Conservation (phyloP, 2,113 vertebrate species). For the Pangasianodon gigas region DNA sequence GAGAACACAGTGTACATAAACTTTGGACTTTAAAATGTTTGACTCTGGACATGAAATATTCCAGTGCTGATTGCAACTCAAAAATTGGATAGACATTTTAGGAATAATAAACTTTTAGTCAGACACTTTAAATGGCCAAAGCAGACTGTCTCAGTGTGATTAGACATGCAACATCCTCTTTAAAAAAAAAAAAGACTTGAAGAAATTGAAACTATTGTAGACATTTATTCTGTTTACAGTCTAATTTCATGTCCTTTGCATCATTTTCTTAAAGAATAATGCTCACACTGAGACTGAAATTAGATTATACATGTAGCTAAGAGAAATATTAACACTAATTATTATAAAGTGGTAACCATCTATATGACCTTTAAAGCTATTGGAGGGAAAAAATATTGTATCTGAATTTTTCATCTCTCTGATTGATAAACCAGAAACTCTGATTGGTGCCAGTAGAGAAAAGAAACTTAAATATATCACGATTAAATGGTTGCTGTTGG, state of each 20-base stretch:
- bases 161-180: neutral
- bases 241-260: neutral
- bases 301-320: neutral
- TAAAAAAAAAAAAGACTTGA: neutral
- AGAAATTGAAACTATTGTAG: neutral
- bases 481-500: neutral
- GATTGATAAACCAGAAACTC: neutral
- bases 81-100: neutral
- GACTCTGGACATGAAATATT: neutral
- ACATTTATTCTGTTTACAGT: neutral
- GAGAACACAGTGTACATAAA: neutral
- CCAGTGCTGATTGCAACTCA: neutral
- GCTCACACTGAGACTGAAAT: neutral
- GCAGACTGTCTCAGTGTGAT: conserved; percentile 1
- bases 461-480: neutral
- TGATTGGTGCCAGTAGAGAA: neutral
- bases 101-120: neutral
- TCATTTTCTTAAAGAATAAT: neutral
- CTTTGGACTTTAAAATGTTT: neutral
- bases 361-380: neutral
- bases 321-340: neutral
- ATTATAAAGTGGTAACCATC: too few species aligned
- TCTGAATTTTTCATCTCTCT: too few species aligned
- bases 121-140: conserved; percentile 13
- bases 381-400: too few species aligned